Base-by-base conservation (phyloP, 1,140 invertebrate genomes). In the Drosophila sucinea region DNA sequence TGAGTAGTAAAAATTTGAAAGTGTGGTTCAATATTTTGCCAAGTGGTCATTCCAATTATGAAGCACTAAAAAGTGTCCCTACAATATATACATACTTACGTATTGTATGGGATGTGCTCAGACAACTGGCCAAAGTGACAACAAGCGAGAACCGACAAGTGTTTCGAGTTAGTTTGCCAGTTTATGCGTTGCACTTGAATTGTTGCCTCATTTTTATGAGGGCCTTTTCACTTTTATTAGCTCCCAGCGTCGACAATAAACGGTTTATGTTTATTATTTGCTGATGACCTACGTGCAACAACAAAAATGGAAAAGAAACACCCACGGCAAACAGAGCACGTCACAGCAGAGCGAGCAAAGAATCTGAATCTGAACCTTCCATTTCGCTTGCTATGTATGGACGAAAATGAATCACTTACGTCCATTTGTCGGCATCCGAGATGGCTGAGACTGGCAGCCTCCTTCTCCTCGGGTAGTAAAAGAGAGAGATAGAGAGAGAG, bases 261-360 rank as follows among this genome's bases (percentile, higher is more conserved):
- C 85, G 89, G 84, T 89, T 89, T 89, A 89, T 89, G 84, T 89
- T 89, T 89, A 89, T 89, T 89, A 89, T 89, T 89, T 90, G 85
- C 85, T 89, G 84, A 89, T 89, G 84, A 89, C 85, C 84, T 89
- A 89, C 85, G 84, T 89, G 84, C 83, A 80, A 8, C 7, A 35
- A 35, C 2, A 35, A 35, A 4, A 6, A n/a, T 11, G 8, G 11
- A 10, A n/a, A 11, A 11, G 3, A 38, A n/a, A 72, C 78, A 79
- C 44, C 44, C 44, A 51, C 17, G 23, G 2, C 6, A 8, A 10
- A 51, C 23, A 27, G 2, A 0, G 41, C 5, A 44, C n/a, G 4
- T 17, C 3, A 44, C 41, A 17, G 5, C 32, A 33, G 32, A 17
- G 17, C 17, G 17, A 17, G 33, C 5, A 38, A 38, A 38, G 44